Percentiles rank a stretch among this genome's conserved stretches.
Evolutionary conservation across 2,888 invertebrate genomes (phyloP).

Genomic region (Disparrhopalites patrizii): DNA sequence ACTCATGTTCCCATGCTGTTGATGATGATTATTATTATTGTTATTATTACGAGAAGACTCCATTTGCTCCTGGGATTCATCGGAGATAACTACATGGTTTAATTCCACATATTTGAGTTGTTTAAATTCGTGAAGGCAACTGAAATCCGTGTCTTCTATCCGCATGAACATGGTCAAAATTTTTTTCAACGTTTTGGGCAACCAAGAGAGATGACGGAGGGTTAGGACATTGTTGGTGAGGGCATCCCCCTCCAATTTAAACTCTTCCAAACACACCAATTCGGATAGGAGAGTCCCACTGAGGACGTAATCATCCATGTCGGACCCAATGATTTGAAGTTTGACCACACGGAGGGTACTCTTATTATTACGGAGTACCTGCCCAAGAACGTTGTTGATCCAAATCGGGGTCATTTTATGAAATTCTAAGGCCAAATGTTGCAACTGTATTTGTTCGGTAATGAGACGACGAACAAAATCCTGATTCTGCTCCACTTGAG

Average conservation of each 20-base stretch:
- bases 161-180: conserved; percentile 17
- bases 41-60: neutral
- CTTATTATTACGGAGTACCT: neutral
- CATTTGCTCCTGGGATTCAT: neutral
- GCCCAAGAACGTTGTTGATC: neutral
- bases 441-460: neutral
- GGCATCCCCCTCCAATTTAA: conserved; percentile 15
- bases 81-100: conserved; percentile 10
- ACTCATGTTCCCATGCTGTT: neutral
- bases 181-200: conserved; percentile 13
- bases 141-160: conserved; percentile 13
- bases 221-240: conserved; percentile 6
- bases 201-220: neutral
- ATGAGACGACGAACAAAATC: conserved; percentile 1
- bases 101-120: conserved; percentile 9
- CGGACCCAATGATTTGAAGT: conserved; percentile 6
- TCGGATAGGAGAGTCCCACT: conserved; percentile 8
- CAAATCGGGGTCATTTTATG: conserved; percentile 16
- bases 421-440: conserved; percentile 7
- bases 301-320: conserved; percentile 12
- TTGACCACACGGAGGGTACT: neutral
- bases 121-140: conserved; percentile 10
- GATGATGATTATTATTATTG: no score
- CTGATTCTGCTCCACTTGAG: conserved; percentile 11
- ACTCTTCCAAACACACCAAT: conserved; percentile 11